A percentile compares a stretch with the other conserved stretches of the same genome.
These are phyloP conservation scores for Lumbricus terrestris DNA, from an alignment of 2,888 invertebrate genomes.

Conservation along the genomic window DNA sequence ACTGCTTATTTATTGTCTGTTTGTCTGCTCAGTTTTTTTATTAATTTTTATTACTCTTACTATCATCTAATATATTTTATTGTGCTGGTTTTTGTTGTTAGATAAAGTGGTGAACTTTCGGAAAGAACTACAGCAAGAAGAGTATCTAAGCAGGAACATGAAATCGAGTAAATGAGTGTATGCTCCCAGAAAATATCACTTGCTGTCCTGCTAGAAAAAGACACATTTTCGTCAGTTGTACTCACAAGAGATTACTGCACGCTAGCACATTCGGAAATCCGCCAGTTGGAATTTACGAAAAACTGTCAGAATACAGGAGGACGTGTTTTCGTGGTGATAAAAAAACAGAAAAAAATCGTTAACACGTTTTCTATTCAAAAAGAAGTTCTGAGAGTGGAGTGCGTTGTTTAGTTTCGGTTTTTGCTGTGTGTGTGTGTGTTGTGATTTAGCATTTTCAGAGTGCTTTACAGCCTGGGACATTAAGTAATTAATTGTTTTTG, in stretches of 20 bases:
- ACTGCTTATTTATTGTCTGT: not conserved
- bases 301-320: not conserved
- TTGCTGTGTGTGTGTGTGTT: not conserved
- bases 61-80: not conserved
- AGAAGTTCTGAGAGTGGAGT: not conserved
- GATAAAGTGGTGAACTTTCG: constrained; percentile 20
- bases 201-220: not conserved
- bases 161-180: not conserved
- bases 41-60: not conserved
- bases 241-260: not conserved
- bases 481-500: not conserved
- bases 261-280: not conserved
- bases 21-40: not conserved
- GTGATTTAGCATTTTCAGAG: not conserved
- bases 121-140: constrained; percentile 19
- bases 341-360: not conserved
- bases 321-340: not conserved
- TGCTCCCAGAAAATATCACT: not conserved
- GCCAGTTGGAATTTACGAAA: not conserved
- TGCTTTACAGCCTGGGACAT: not conserved
- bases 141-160: constrained; percentile 14
- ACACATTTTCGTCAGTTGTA: not conserved
- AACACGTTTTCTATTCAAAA: not conserved
- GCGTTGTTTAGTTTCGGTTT: not conserved
- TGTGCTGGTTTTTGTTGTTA: not conserved